phyloP scores from a whole-genome alignment of 2,888 invertebrate species.

The Yponomeuta plumbellus region DNA sequence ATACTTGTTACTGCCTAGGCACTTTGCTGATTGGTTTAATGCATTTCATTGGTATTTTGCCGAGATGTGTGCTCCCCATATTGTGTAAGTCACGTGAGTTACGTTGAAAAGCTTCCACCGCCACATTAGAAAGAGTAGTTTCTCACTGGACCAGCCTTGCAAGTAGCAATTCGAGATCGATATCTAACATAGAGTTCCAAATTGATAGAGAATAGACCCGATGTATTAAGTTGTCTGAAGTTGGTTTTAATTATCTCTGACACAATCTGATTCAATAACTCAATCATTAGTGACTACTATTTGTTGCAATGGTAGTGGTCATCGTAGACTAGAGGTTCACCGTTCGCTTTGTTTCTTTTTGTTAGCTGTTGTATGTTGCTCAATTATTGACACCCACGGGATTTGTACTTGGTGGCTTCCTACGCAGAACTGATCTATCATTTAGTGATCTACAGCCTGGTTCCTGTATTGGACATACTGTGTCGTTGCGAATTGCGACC shows the following conservation, averaged over 20 bases:
- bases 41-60: constrained; percentile 20
- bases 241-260: no score
- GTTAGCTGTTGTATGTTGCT: constrained; percentile 35
- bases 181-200: no score
- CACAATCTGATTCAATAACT: neutral
- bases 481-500: constrained; percentile 6
- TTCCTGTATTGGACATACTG: constrained; percentile 16
- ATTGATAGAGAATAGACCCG: no score
- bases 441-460: constrained; percentile 15
- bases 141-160: no score
- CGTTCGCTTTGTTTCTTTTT: constrained; percentile 23
- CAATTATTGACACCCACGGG: constrained; percentile 43
- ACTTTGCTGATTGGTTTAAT: constrained; percentile 29
- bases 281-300: no score
- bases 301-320: neutral
- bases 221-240: no score
- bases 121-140: neutral
- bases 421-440: constrained; percentile 16
- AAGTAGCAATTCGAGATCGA: no score
- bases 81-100: neutral
- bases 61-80: neutral
- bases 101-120: neutral
- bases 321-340: neutral
- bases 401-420: constrained; percentile 17
- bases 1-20: constrained; percentile 36